phyloP scores from a whole-genome alignment of 2,797 vertebrate species.

The Urophycis tenuis region DNA sequence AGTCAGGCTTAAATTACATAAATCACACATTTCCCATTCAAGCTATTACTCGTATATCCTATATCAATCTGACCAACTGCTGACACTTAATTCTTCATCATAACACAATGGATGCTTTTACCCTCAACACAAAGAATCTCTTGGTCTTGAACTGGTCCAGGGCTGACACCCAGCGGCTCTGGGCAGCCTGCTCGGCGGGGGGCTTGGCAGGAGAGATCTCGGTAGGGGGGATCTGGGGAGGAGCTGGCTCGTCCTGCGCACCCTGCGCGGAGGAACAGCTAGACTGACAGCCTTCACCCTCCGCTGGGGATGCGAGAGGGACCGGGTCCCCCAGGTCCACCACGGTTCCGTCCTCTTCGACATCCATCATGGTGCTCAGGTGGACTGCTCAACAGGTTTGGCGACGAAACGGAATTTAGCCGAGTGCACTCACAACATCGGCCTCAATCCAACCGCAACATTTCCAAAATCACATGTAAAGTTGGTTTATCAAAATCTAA shows the following conservation, averaged over 20 bases:
- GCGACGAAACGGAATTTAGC: too few species aligned
- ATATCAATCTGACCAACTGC: too few species aligned
- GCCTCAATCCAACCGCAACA: not conserved
- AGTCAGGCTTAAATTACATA: too few species aligned
- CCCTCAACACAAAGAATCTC: slow-evolving; percentile 73
- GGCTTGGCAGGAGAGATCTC: not conserved
- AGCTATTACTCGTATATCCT: too few species aligned
- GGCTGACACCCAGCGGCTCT: slow-evolving; percentile 24
- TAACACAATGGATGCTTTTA: slow-evolving; percentile 37
- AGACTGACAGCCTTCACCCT: not conserved
- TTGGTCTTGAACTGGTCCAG: slow-evolving; percentile 57
- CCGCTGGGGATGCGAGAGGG: not conserved
- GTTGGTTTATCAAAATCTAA: too few species aligned
- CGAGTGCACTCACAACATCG: not conserved
- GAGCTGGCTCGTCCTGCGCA: slow-evolving; percentile 2
- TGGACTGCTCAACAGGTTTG: not conserved
- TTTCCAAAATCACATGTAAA: not conserved
- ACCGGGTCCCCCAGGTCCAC: slow-evolving; percentile 17
- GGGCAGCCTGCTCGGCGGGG: not conserved
- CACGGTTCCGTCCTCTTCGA: slow-evolving; percentile 36
- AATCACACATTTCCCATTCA: too few species aligned
- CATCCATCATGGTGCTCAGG: slow-evolving; percentile 51
- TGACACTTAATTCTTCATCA: not conserved
- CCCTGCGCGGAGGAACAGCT: not conserved
- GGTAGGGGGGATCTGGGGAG: not conserved